These are phyloP conservation scores for Epinotia nisella DNA, from an alignment of 2,888 invertebrate genomes.

Conservation along the genomic window DNA sequence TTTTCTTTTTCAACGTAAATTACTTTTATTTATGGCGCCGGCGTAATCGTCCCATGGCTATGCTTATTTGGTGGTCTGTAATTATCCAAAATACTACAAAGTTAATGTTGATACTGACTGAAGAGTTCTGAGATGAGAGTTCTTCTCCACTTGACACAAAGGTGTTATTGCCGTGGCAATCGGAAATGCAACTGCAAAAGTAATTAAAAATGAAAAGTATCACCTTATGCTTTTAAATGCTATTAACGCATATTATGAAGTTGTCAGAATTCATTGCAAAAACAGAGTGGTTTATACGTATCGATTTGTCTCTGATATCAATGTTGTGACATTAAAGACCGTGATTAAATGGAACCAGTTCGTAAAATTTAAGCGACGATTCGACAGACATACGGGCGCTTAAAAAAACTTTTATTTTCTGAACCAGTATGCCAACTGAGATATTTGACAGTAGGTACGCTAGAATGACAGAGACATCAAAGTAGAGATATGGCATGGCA, in stretches of 20 bases:
- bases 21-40: conserved; percentile 64
- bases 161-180: conserved; percentile 50
- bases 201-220: conserved; percentile 31
- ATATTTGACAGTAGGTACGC: no score
- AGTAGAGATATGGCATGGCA: no score
- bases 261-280: conserved; percentile 59
- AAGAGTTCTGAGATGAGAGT: conserved; percentile 41
- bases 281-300: conserved; percentile 44
- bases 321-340: conserved; percentile 15
- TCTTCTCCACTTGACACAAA: conserved; percentile 54
- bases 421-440: neutral
- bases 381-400: conserved; percentile 1
- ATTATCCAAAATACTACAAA: conserved; percentile 59
- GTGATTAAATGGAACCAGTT: conserved; percentile 10
- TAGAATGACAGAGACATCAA: no score
- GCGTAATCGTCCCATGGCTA: conserved; percentile 56
- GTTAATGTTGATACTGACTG: conserved; percentile 48
- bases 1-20: conserved; percentile 60
- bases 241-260: conserved; percentile 65
- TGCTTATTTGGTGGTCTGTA: conserved; percentile 68
- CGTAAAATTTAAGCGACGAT: neutral
- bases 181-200: conserved; percentile 45
- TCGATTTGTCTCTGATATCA: conserved; percentile 44
- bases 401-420: neutral
- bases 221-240: conserved; percentile 48